phyloP scores from a whole-genome alignment of 2,113 vertebrate species.

The Hippocampus mohnikei region DNA sequence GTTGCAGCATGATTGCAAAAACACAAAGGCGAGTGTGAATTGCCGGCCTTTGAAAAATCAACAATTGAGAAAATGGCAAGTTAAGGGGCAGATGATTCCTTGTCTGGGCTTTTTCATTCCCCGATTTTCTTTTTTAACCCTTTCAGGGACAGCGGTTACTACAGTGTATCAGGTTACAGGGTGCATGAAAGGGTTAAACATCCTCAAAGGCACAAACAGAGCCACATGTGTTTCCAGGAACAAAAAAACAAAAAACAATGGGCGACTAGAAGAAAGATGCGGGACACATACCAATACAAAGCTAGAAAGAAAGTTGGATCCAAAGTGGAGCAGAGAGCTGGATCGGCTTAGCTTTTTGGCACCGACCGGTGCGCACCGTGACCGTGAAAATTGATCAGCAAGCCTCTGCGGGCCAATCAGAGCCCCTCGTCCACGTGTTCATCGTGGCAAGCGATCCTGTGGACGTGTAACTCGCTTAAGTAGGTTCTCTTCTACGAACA shows the following conservation, averaged over 20 bases:
- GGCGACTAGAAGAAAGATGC: neutral
- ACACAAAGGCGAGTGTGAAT: neutral
- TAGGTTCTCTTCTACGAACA: neutral
- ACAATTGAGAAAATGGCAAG: neutral
- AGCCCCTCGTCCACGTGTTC: neutral
- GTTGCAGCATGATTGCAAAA: neutral
- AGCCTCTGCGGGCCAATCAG: conserved; percentile 1
- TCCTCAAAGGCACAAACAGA: neutral
- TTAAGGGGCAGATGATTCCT: neutral
- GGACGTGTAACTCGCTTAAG: neutral
- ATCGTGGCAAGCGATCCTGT: neutral
- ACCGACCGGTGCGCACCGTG: neutral
- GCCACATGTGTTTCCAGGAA: neutral
- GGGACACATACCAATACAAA: neutral
- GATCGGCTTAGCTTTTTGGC: neutral
- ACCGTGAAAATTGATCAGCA: neutral
- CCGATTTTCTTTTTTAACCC: too few species aligned
- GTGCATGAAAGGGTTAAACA: neutral
- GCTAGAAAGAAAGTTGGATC: neutral
- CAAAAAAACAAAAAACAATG: neutral
- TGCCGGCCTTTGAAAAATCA: neutral
- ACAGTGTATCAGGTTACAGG: too few species aligned
- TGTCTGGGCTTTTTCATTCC: neutral
- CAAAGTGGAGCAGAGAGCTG: neutral
- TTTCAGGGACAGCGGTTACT: too few species aligned